These are phyloP conservation scores for Heliconius melpomene DNA, from an alignment of 1,140 invertebrate species.

Conservation along the genomic window DNA sequence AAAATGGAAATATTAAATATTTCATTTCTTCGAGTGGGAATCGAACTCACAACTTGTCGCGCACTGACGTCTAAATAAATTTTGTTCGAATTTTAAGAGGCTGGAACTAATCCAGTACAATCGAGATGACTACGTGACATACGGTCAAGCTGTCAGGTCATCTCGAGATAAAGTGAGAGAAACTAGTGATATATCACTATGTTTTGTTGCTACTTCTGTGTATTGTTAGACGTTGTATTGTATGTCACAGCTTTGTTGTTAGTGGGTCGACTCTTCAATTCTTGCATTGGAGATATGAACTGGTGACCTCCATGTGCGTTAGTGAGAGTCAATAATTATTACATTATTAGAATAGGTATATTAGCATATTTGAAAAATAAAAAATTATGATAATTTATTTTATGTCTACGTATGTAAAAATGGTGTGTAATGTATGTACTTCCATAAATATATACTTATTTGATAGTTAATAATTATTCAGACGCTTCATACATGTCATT, in stretches of 20 bases:
- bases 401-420: no score
- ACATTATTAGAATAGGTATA: not conserved
- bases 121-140: not conserved
- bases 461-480: not conserved
- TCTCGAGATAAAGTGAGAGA: not conserved
- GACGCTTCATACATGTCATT: not conserved
- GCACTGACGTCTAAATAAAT: no score
- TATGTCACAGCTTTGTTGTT: not conserved
- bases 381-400: not conserved
- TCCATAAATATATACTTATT: not conserved
- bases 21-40: no score
- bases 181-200: slow-evolving; percentile 8
- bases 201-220: not conserved
- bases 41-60: not conserved
- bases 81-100: not conserved
- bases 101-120: not conserved
- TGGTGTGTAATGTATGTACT: not conserved
- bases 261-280: not conserved
- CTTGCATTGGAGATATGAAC: not conserved
- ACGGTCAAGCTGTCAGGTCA: not conserved
- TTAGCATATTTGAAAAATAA: not conserved
- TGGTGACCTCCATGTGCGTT: not conserved
- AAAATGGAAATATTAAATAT: no score
- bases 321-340: not conserved
- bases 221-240: not conserved